Conservation (phyloP, 2,888 invertebrate genomes). For the Limnephilus auricula region DNA sequence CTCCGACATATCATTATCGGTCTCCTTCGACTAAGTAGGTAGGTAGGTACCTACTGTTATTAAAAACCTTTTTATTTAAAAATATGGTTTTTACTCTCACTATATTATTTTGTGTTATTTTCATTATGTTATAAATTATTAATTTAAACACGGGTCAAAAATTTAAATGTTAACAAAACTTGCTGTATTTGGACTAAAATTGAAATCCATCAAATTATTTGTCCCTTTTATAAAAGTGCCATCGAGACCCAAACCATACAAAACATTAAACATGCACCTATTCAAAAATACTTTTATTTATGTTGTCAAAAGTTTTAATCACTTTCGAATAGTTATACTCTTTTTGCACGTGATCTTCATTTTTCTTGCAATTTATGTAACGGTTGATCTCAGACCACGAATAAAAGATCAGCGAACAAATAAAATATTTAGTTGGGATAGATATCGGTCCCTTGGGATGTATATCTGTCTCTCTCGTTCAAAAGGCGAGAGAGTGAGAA, state of each 20-base stretch:
- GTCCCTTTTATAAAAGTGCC: conserved; percentile 2
- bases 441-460: conserved; percentile 27
- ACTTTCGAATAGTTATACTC: background rate
- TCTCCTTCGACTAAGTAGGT: too few species aligned
- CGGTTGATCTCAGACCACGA: background rate
- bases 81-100: too few species aligned
- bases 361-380: background rate
- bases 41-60: too few species aligned
- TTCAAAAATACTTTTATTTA: background rate
- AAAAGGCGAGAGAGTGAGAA: background rate
- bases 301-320: background rate
- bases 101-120: too few species aligned
- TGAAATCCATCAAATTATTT: background rate
- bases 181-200: background rate
- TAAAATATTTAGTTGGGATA: conserved; percentile 31
- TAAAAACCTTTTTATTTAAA: too few species aligned
- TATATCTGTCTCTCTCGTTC: conserved; percentile 20
- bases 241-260: background rate
- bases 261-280: background rate
- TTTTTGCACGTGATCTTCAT: background rate
- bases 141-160: too few species aligned
- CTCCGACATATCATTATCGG: too few species aligned
- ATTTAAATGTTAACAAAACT: too few species aligned
- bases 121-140: too few species aligned
- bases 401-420: conserved; percentile 41